phyloP scores from a whole-genome alignment of 2,113 vertebrate species.

The Calypte anna region DNA sequence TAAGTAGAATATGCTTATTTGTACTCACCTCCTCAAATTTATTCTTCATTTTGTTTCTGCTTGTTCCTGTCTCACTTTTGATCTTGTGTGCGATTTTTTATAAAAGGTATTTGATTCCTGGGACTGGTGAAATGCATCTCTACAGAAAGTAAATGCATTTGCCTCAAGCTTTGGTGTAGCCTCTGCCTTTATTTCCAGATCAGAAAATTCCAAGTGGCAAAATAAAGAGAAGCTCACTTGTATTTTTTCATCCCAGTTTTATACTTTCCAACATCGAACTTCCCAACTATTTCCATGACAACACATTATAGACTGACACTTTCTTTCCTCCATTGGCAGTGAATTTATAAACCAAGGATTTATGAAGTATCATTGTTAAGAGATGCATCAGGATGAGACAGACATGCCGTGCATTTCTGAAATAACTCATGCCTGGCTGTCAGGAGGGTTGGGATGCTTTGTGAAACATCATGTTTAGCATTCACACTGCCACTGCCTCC shows the following conservation, averaged over 20 bases:
- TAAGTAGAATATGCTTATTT: constrained; percentile 10
- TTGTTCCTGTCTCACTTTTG: constrained; percentile 26
- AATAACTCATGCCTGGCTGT: constrained; percentile 59
- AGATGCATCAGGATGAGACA: constrained; percentile 59
- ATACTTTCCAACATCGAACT: background rate
- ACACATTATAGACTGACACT: constrained; percentile 56
- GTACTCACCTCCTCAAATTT: background rate
- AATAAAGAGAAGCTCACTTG: background rate
- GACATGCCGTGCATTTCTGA: constrained; percentile 6
- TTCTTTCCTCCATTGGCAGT: constrained; percentile 37
- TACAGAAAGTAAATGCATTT: background rate
- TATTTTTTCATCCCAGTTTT: constrained; percentile 19
- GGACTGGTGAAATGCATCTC: background rate
- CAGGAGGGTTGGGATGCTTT: background rate
- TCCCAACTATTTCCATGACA: constrained; percentile 72
- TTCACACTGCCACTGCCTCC: background rate
- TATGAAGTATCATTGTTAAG: constrained; percentile 58
- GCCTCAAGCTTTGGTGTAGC: background rate
- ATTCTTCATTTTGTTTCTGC: constrained; percentile 18
- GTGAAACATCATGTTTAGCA: constrained; percentile 32
- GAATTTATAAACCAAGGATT: constrained; percentile 61
- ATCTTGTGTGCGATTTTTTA: background rate
- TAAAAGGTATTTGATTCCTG: background rate
- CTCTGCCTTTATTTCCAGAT: background rate
- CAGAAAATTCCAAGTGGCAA: background rate